Evolutionary conservation across 2,888 invertebrate genomes (phyloP), one percentile per base, ranked within the genome.

Genomic region (Tetragonula carbonaria): DNA sequence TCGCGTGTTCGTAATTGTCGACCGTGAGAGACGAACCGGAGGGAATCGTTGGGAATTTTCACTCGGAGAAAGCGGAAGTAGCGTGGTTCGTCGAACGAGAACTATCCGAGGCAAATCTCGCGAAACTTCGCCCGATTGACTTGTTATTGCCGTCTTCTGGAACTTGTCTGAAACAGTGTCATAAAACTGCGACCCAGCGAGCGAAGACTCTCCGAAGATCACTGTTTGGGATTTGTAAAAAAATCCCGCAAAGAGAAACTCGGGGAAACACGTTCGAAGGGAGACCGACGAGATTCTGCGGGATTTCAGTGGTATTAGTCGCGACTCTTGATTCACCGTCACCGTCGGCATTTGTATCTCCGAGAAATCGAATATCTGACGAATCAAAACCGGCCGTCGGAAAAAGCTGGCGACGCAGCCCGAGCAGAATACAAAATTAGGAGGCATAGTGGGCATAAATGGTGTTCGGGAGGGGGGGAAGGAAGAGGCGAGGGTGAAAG

Each of bases 401-500:
- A 28, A 53, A 38, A 59, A 51, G 11, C 21, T 13, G 16, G 16
- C 28, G 14, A 4, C 62, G 18, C 23, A 11, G 14, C 51, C 33
- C 33, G 68, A 67, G 67, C 33, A 16, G 71, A 70, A 78, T 59
- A 33, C 62, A 51, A 57, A 74, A 83, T 72, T 66, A 63, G 62
- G 23, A 6, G 33, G 16, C 80, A 28, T 4, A 3, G 33, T 4
- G 28, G 11, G 18, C 28, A 11, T 8, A 63, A 23, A 28, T 16
- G 59, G 8, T 2, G 33, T 2, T 33, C 2, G 33, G 3, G 33
- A 8, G 21, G 21, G 21, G 62, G 21, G 4, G 23, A 6, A 18
- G 28, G 59, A 21, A 50, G 18, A 21, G 14, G 6, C 14, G 21
- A 28, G 68, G 23, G 8, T 18, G 33, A 63, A 63, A 62, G 55